Conservation (phyloP, 2,113 vertebrate genomes). For the Choloepus hoffmanni region DNA sequence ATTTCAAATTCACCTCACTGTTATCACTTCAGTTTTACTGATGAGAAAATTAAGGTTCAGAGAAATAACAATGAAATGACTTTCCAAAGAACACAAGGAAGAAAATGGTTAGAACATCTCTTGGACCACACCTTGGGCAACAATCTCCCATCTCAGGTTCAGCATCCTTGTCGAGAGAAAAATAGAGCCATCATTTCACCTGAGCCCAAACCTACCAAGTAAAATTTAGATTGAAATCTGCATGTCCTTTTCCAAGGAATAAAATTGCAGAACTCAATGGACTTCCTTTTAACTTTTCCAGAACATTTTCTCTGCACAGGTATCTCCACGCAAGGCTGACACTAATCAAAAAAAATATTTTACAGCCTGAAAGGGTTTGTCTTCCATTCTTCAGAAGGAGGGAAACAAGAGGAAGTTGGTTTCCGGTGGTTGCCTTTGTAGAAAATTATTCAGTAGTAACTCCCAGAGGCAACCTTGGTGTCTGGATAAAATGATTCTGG, state of each 20-base stretch:
- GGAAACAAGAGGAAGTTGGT: slow-evolving; percentile 56
- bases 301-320: slow-evolving; percentile 38
- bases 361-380: slow-evolving; percentile 39
- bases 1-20: slow-evolving; percentile 49
- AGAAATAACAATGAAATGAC: background rate
- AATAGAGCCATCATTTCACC: background rate
- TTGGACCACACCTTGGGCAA: background rate
- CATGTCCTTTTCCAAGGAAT: slow-evolving; percentile 23
- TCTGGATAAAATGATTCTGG: slow-evolving; percentile 74
- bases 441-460: slow-evolving; percentile 56
- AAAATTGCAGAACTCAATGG: slow-evolving; percentile 23
- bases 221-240: background rate
- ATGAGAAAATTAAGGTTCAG: slow-evolving; percentile 38
- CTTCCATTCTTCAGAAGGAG: slow-evolving; percentile 42
- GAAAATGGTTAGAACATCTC: slow-evolving; percentile 7
- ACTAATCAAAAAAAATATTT: slow-evolving; percentile 55
- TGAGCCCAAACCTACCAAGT: background rate
- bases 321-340: slow-evolving; percentile 3
- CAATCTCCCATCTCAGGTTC: background rate
- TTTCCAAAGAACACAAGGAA: slow-evolving; percentile 38
- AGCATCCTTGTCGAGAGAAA: background rate
- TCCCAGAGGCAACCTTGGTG: slow-evolving; percentile 60
- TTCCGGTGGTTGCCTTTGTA: slow-evolving; percentile 56
- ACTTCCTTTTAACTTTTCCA: slow-evolving; percentile 41
- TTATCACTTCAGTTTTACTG: slow-evolving; percentile 7